Evolutionary conservation across 1,140 invertebrate genomes (phyloP), one percentile per base, ranked within the genome.

Genomic region (Riptortus pedestris): DNA sequence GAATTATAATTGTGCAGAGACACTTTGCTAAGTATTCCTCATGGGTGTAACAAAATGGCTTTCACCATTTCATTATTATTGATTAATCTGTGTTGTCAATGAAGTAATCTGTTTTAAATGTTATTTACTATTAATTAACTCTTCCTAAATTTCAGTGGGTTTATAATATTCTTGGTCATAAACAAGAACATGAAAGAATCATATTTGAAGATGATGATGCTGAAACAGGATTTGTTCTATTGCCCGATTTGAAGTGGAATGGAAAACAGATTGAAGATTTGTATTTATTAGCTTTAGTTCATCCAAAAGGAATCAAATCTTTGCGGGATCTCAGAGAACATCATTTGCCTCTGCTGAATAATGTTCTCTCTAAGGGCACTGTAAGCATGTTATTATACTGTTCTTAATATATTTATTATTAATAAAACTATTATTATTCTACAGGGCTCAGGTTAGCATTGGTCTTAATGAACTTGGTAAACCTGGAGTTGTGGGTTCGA

Each of bases 111-210:
- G n/a, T n/a, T n/a, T n/a, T n/a, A n/a, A n/a, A n/a, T n/a, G n/a
- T n/a, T n/a, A n/a, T n/a, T n/a, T n/a, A n/a, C n/a, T n/a, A n/a
- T n/a, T n/a, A n/a, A n/a, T n/a, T n/a, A n/a, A n/a, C n/a, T n/a
- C n/a, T n/a, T n/a, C n/a, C n/a, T n/a, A n/a, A n/a, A n/a, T 81
- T 85, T 60, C 74, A 96, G 88, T 98, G 95, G 96, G 86, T 99
- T 0, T 90, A 93, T 72, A 98, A 99, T 75, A 93, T 98, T 67
- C 73, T 99, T 11, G 86, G 93, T 45, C 91, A 94, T 68, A 91
- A 88, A 72, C 84, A 84, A 63, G 95, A 98, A 80, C 76, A 77
- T 3, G 94, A 97, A 27, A 81, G 87, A 68, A 86, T 98, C 55
- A 78, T 96, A 4, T 87, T 80, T 72, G 88, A 96, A 74, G 91